Percentiles rank a stretch among this genome's conserved stretches.
Evolutionary conservation across 2,113 vertebrate genomes (phyloP).

Genomic region (Brienomyrus brachyistius): DNA sequence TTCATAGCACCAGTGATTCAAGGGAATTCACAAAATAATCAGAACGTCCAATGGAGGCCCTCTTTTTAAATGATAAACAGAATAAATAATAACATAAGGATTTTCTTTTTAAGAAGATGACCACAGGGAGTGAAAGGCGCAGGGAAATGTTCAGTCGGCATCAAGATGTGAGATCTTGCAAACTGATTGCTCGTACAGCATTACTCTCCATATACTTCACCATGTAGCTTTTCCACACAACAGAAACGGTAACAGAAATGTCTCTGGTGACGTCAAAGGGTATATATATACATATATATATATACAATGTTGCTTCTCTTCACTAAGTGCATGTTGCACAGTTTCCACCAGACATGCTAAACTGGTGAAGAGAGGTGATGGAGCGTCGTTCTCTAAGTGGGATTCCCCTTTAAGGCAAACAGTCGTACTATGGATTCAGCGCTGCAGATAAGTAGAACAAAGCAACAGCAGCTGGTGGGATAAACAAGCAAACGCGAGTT

Average conservation of each 20-base stretch:
- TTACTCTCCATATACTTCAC: background rate
- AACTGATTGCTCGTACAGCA: background rate
- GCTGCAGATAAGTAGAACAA: background rate
- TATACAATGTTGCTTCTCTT: background rate
- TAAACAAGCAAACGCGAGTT: slow-evolving; percentile 31
- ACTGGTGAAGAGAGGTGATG: background rate
- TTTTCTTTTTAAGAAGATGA: background rate
- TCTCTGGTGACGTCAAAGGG: background rate
- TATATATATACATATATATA: background rate
- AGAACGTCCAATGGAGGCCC: background rate
- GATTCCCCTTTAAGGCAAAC: slow-evolving; percentile 2
- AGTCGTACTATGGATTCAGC: background rate
- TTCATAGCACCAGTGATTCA: background rate
- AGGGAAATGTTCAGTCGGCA: background rate
- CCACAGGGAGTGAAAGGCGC: background rate
- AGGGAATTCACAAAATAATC: background rate
- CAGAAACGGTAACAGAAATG: background rate
- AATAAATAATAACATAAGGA: background rate
- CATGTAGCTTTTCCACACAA: background rate
- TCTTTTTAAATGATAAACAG: background rate
- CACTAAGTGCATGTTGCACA: background rate
- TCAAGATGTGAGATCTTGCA: background rate
- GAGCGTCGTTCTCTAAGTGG: background rate
- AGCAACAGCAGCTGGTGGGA: slow-evolving; percentile 22
- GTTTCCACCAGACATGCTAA: background rate